Conservation (phyloP, 2,113 vertebrate species). For the Dipodomys spectabilis region DNA sequence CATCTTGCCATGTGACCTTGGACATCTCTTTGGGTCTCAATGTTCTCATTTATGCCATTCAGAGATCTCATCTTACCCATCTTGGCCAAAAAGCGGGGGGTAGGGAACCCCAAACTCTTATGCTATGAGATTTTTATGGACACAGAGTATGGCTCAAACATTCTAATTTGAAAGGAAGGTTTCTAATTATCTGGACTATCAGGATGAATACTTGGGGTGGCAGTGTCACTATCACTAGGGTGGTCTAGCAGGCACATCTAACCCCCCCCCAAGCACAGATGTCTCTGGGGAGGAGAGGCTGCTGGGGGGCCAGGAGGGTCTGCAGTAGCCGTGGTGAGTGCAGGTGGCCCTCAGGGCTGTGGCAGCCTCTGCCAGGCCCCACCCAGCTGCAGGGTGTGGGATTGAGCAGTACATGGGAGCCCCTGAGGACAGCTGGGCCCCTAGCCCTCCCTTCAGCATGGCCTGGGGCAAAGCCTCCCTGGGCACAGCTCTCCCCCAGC, state of each 20-base stretch:
- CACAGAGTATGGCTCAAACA: background rate
- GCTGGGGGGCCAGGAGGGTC: background rate
- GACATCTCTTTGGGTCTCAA: background rate
- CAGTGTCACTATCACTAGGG: background rate
- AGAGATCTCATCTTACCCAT: background rate
- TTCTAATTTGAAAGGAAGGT: background rate
- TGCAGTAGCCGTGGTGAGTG: background rate
- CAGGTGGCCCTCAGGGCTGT: background rate
- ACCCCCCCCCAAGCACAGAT: background rate
- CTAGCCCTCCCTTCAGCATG: background rate
- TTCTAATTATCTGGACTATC: background rate
- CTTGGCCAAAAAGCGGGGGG: background rate
- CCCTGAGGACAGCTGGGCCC: background rate
- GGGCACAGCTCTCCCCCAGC: background rate
- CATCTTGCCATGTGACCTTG: background rate
- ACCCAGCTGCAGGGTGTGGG: background rate
- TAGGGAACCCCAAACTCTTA: too few species aligned
- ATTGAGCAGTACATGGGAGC: rapidly evolving
- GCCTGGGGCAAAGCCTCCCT: background rate
- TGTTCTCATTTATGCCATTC: background rate
- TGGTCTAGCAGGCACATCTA: background rate
- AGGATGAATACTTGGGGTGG: background rate
- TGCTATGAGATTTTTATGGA: background rate
- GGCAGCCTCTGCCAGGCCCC: background rate
- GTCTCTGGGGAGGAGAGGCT: rapidly evolving